Conservation (phyloP, 1,140 invertebrate genomes). For the Pygmarrhopalites habei region DNA sequence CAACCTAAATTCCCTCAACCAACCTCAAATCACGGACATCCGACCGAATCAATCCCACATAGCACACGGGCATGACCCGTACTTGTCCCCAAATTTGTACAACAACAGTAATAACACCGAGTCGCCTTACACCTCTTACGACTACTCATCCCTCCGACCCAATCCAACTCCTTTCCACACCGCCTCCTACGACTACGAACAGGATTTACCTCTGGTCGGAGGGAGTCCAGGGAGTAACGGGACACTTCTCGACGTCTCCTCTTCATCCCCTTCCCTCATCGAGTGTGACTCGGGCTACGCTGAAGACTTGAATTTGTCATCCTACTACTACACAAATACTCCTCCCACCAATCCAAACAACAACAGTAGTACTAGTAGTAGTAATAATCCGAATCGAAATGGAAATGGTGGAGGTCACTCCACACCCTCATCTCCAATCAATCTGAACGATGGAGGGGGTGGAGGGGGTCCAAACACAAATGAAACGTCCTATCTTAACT, state of each 20-base stretch:
- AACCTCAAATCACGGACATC: conserved; percentile 25
- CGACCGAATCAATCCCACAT: conserved; percentile 9
- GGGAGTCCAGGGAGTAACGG: not conserved
- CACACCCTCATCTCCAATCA: not conserved
- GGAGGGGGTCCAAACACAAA: too few relatives aligned
- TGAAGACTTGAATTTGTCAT: conserved; percentile 33
- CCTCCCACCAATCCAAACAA: conserved; percentile 1
- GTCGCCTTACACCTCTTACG: conserved; percentile 22
- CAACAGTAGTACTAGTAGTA: not conserved
- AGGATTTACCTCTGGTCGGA: conserved; percentile 15
- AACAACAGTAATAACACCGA: conserved; percentile 4
- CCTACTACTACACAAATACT: conserved; percentile 28
- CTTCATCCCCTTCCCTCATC: conserved; percentile 15
- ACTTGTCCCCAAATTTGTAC: conserved; percentile 18
- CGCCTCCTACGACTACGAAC: conserved; percentile 34
- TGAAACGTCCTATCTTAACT: conserved; percentile 1
- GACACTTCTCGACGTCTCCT: not conserved
- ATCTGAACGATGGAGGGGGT: too few relatives aligned
- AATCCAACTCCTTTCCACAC: conserved; percentile 38
- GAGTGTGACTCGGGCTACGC: conserved; percentile 37
- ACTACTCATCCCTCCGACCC: conserved; percentile 29
- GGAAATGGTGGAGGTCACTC: not conserved
- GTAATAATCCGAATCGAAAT: not conserved
- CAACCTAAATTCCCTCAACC: not conserved
- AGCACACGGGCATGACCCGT: conserved; percentile 19